A percentile compares a stretch with the other conserved stretches of the same genome.
These are phyloP conservation scores for Orthosia cruda DNA, from an alignment of 2,888 invertebrate species.

Conservation along the genomic window DNA sequence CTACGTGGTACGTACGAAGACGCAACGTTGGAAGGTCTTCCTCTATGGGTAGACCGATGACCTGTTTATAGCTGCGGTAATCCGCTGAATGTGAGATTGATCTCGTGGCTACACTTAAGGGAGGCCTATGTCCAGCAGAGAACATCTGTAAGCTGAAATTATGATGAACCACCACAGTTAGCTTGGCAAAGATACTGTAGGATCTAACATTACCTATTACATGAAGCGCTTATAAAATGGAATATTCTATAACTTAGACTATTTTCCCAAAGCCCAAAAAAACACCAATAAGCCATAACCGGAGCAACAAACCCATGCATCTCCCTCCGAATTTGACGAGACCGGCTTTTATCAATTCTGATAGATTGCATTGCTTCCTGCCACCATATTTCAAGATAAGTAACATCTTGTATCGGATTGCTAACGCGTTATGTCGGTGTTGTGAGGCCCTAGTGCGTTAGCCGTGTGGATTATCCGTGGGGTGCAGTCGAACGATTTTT, in stretches of 20 bases:
- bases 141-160: too few species aligned
- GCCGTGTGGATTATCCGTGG: slow-evolving; percentile 25
- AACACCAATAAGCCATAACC: background rate
- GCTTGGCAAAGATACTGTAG: too few species aligned
- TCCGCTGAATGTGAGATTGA: too few species aligned
- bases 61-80: too few species aligned
- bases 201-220: background rate
- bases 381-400: slow-evolving; percentile 71
- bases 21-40: too few species aligned
- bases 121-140: too few species aligned
- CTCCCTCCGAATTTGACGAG: slow-evolving; percentile 51
- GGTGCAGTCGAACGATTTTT: slow-evolving; percentile 27
- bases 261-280: background rate
- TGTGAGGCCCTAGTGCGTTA: slow-evolving; percentile 63
- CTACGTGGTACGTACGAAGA: too few species aligned
- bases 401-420: slow-evolving; percentile 74
- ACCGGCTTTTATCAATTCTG: slow-evolving; percentile 57
- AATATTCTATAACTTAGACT: background rate
- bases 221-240: background rate
- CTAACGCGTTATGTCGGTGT: slow-evolving; percentile 69
- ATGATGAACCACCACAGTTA: too few species aligned
- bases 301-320: slow-evolving; percentile 22
- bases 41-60: too few species aligned
- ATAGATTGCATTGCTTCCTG: slow-evolving; percentile 56
- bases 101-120: too few species aligned